Evolutionary conservation across 2,113 vertebrate genomes (phyloP).

Genomic region (Cephalopterus ornatus): DNA sequence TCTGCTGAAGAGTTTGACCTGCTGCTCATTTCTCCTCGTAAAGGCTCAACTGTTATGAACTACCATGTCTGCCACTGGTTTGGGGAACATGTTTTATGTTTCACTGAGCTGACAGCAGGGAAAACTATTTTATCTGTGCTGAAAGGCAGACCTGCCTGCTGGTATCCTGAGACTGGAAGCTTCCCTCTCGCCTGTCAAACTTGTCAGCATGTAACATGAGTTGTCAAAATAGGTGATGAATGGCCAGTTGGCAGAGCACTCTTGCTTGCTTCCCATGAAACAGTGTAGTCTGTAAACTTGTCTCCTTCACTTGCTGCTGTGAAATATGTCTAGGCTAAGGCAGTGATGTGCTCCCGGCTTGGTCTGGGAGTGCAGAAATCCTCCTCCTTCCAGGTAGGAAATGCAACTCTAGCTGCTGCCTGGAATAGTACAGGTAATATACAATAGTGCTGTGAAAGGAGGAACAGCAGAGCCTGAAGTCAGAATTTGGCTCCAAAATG

Average conservation of each 20-base stretch:
- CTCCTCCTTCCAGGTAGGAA: neutral
- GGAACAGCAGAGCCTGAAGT: neutral
- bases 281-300: neutral
- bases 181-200: neutral
- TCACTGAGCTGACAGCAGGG: neutral
- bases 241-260: neutral
- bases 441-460: neutral
- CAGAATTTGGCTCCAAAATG: neutral
- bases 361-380: neutral
- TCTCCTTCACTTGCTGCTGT: neutral
- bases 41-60: neutral
- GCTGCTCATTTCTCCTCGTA: neutral
- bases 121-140: neutral
- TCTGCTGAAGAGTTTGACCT: neutral
- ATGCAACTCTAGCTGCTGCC: neutral
- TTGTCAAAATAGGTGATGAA: neutral
- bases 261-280: neutral
- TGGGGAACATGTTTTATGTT: neutral
- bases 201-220: neutral
- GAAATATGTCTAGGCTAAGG: neutral
- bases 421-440: neutral
- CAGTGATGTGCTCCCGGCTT: neutral
- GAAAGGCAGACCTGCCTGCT: neutral
- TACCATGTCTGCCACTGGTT: neutral
- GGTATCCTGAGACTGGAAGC: neutral